Evolutionary conservation across 2,888 invertebrate species (phyloP).

Genomic region (Byasa hedistus): DNA sequence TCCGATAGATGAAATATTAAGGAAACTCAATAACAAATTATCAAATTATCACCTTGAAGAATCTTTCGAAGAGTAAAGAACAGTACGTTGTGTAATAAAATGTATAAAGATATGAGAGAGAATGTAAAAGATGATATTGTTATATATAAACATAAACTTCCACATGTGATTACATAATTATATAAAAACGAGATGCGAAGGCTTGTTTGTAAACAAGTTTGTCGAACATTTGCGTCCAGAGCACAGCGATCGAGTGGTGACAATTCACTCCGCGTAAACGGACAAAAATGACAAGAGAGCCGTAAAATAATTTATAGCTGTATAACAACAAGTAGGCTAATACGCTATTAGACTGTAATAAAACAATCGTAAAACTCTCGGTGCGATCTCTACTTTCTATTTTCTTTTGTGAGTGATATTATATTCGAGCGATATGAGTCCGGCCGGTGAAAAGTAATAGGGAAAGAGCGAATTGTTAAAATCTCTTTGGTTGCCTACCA

Average conservation of each 20-base stretch:
- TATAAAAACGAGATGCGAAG: not conserved
- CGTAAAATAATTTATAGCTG: conserved; percentile 12
- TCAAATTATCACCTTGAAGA: too few species aligned
- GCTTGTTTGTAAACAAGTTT: not conserved
- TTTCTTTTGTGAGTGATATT: conserved; percentile 24
- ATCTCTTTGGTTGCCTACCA: too few species aligned
- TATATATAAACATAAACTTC: too few species aligned
- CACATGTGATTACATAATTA: too few species aligned
- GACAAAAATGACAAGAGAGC: conserved; percentile 12
- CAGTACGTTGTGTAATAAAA: too few species aligned
- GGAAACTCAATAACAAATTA: too few species aligned
- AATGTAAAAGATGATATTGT: too few species aligned
- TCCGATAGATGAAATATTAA: too few species aligned
- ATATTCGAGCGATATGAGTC: conserved; percentile 20
- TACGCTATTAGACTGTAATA: conserved; percentile 25
- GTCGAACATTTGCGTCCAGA: not conserved
- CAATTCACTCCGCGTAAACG: conserved; percentile 3
- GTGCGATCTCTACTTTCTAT: conserved; percentile 28
- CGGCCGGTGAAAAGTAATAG: too few species aligned
- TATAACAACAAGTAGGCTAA: conserved; percentile 20
- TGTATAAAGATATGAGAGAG: too few species aligned
- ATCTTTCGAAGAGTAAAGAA: too few species aligned
- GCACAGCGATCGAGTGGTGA: not conserved
- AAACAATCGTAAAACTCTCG: conserved; percentile 25
- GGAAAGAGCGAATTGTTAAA: too few species aligned